Percentiles rank a stretch among this genome's conserved stretches.
These are phyloP conservation scores for Acyrthosiphon pisum DNA, from an alignment of 1,140 invertebrate genomes.

Conservation along the genomic window DNA sequence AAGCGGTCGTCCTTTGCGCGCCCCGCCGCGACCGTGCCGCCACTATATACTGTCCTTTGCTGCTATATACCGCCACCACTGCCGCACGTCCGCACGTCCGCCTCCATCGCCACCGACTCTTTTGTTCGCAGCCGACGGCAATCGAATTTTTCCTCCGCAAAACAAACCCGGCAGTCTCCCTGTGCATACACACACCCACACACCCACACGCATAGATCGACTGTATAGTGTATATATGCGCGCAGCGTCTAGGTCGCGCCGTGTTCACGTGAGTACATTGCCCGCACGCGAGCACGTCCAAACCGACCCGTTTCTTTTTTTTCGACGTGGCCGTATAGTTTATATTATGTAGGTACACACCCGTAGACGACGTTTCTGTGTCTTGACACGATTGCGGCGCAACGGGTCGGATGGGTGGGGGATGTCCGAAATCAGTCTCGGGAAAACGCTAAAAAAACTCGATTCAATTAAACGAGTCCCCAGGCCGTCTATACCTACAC, in stretches of 20 bases:
- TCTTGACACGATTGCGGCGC: neutral
- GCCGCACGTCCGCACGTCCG: neutral
- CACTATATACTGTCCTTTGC: neutral
- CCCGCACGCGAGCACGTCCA: neutral
- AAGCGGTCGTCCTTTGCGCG: too few species aligned
- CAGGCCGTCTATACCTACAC: neutral
- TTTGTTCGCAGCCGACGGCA: conserved; percentile 46
- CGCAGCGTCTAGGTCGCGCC: neutral
- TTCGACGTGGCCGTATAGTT: too few species aligned
- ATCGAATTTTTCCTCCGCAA: conserved; percentile 55
- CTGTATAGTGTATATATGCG: neutral
- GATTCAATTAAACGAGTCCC: conserved; percentile 1
- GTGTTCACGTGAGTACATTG: neutral
- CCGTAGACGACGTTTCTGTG: neutral
- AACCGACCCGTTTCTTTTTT: neutral
- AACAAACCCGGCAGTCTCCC: conserved; percentile 35
- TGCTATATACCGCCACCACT: neutral
- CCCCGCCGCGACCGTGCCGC: neutral
- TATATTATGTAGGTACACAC: neutral
- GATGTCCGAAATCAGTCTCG: neutral
- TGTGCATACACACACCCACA: neutral
- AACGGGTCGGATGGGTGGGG: neutral
- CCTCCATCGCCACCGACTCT: neutral
- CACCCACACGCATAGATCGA: neutral
- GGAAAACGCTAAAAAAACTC: neutral